Conservation (phyloP, 2,113 vertebrate species). For the Nerophis lumbriciformis region DNA sequence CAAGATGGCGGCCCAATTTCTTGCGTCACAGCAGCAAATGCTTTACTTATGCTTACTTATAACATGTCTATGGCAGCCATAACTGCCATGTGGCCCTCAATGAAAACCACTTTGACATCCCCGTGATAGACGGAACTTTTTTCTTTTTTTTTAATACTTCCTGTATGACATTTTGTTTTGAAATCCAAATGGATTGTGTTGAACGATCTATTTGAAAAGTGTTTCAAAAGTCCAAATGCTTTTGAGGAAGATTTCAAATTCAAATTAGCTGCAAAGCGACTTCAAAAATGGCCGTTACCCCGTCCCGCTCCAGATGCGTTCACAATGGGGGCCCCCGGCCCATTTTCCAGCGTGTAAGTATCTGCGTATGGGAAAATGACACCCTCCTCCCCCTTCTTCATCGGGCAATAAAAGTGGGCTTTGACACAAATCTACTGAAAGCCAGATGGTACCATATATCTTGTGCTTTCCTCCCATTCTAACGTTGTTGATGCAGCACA, state of each 20-base stretch:
- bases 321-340: slow-evolving; percentile 52
- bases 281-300: slow-evolving; percentile 22
- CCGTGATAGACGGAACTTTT: too few species aligned
- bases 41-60: too few species aligned
- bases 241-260: not conserved
- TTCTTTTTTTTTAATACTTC: too few species aligned
- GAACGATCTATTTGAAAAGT: not conserved
- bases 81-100: too few species aligned
- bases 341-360: slow-evolving; percentile 59
- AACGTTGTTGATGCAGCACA: slow-evolving; percentile 17
- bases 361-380: slow-evolving; percentile 57
- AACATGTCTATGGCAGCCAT: too few species aligned
- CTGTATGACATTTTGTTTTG: too few species aligned
- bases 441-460: slow-evolving; percentile 63
- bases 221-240: not conserved
- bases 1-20: too few species aligned
- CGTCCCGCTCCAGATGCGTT: slow-evolving; percentile 59
- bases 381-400: slow-evolving; percentile 45
- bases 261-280: not conserved
- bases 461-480: slow-evolving; percentile 54
- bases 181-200: too few species aligned
- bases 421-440: slow-evolving; percentile 62
- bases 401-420: slow-evolving; percentile 64
- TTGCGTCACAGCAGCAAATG: too few species aligned
- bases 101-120: too few species aligned